Percentiles rank a stretch among this genome's conserved stretches.
These are phyloP conservation scores for Yponomeuta evonymella DNA, from an alignment of 2,888 invertebrate genomes.

Conservation along the genomic window DNA sequence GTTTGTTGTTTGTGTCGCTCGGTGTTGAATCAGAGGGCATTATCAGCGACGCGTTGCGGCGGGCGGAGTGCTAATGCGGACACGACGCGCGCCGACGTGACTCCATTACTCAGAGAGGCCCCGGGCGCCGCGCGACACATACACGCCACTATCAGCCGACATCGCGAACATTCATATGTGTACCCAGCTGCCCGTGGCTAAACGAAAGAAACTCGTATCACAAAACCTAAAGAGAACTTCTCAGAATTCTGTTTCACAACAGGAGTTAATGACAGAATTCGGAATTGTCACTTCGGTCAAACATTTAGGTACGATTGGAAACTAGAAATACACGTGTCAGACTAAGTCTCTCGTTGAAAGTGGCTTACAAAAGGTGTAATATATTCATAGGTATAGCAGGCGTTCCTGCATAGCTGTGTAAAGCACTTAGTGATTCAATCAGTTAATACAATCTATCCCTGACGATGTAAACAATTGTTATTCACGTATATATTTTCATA, in stretches of 20 bases:
- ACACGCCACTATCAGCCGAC: constrained; percentile 20
- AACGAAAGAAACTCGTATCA: background rate
- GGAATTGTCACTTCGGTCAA: background rate
- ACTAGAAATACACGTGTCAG: background rate
- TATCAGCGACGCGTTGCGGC: constrained; percentile 13
- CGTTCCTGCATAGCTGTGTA: background rate
- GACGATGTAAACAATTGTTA: constrained; percentile 42
- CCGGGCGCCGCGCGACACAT: constrained; percentile 17
- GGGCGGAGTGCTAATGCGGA: constrained; percentile 19
- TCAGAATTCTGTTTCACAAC: background rate
- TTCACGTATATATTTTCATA: constrained; percentile 15
- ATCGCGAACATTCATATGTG: constrained; percentile 5
- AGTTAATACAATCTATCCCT: constrained; percentile 24
- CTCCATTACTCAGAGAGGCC: constrained; percentile 22
- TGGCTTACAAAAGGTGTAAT: background rate
- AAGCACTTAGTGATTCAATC: constrained; percentile 7
- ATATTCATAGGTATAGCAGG: background rate
- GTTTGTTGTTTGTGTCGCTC: constrained; percentile 3
- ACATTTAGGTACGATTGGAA: background rate
- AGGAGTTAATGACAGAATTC: background rate
- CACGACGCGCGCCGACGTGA: constrained; percentile 23
- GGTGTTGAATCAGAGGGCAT: constrained; percentile 5
- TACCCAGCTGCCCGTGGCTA: background rate
- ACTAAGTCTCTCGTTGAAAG: background rate
- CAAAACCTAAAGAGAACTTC: background rate